Conservation (phyloP, 2,797 vertebrate genomes). For the Streptopelia turtur region DNA sequence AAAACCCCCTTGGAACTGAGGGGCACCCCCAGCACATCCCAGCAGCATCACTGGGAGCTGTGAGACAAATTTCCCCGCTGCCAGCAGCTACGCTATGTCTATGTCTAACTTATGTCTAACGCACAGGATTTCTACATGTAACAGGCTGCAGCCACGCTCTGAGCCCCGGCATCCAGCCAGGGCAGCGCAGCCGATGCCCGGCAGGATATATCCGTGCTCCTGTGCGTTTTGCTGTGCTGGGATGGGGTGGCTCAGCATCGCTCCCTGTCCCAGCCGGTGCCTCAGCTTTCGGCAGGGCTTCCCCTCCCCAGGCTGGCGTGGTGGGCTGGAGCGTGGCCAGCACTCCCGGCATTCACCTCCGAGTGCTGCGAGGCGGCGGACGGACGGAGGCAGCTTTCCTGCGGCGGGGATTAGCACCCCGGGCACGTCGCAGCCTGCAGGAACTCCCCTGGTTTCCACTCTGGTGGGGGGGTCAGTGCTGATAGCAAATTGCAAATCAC, state of each 20-base stretch:
- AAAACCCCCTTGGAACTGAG: accelerated
- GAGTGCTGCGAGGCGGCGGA: not conserved
- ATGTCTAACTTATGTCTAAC: not conserved
- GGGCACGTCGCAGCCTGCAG: conserved; percentile 59
- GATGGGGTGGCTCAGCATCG: not conserved
- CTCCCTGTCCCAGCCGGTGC: accelerated
- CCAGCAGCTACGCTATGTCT: not conserved
- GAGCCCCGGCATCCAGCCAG: not conserved
- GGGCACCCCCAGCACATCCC: not conserved
- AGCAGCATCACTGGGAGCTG: not conserved
- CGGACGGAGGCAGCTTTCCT: not conserved
- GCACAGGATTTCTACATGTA: not conserved
- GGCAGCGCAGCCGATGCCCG: not conserved
- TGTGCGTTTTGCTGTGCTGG: accelerated
- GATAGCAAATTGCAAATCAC: not conserved
- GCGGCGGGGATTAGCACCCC: conserved; percentile 39
- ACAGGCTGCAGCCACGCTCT: not conserved
- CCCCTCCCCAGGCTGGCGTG: not conserved
- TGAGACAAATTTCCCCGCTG: not conserved
- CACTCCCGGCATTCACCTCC: not conserved
- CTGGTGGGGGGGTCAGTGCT: not conserved
- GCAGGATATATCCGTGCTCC: not conserved
- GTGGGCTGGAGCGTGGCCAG: not conserved
- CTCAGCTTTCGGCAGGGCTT: not conserved
- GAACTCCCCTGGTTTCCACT: not conserved